phyloP scores from a whole-genome alignment of 2,113 vertebrate genomes.

The Solea senegalensis region DNA sequence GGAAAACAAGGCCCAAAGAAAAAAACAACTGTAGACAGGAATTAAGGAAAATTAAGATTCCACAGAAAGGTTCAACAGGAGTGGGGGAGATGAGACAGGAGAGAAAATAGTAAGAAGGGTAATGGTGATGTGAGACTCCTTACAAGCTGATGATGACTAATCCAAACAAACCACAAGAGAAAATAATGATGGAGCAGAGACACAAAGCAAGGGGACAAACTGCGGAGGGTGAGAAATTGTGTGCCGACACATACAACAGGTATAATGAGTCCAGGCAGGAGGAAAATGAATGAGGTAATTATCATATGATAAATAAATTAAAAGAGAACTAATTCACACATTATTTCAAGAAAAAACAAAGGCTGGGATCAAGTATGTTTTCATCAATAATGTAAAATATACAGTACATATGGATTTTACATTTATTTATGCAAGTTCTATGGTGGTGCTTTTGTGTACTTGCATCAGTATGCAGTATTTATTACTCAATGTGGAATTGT shows the following conservation, averaged over 20 bases:
- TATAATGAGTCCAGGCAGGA: slow-evolving; percentile 15
- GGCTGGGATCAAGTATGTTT: background rate
- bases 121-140: background rate
- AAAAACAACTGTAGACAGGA: background rate
- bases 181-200: slow-evolving; percentile 33
- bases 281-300: slow-evolving; percentile 14
- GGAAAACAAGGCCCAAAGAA: background rate
- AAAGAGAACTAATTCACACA: background rate
- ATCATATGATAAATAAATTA: background rate
- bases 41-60: background rate
- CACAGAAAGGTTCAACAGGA: background rate
- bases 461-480: too few species aligned
- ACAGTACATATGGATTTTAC: background rate
- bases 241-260: background rate
- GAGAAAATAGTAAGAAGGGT: slow-evolving; percentile 1
- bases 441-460: too few species aligned
- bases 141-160: slow-evolving; percentile 22
- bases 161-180: slow-evolving; percentile 4
- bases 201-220: slow-evolving; percentile 2
- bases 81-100: background rate
- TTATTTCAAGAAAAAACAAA: background rate
- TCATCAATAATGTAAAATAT: background rate
- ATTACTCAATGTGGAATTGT: too few species aligned
- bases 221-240: slow-evolving; percentile 2
- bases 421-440: too few species aligned